Percentiles rank a stretch among this genome's conserved stretches.
phyloP scores from a whole-genome alignment of 2,888 invertebrate species.

The Drosophila anomalata region DNA sequence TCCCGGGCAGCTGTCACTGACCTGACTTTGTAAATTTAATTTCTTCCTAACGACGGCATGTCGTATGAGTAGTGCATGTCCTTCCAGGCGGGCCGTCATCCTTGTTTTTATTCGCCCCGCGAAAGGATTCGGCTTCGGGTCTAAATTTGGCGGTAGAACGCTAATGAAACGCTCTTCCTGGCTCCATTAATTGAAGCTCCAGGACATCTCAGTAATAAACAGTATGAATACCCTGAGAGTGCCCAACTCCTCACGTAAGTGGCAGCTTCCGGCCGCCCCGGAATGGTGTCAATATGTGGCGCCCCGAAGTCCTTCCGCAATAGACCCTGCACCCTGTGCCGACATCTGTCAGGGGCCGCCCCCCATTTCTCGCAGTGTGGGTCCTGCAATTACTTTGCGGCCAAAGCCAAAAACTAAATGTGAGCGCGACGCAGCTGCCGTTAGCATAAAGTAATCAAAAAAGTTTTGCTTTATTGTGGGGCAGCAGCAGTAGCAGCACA shows the following conservation, averaged over 20 bases:
- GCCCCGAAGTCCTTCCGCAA: constrained; percentile 15
- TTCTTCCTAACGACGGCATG: constrained; percentile 52
- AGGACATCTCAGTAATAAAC: neutral
- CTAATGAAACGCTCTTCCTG: constrained; percentile 46
- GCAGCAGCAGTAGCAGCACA: constrained; percentile 13
- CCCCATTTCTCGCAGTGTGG: constrained; percentile 28
- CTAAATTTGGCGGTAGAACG: constrained; percentile 13
- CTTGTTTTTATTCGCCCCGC: neutral
- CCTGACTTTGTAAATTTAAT: constrained; percentile 49
- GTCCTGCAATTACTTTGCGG: constrained; percentile 63
- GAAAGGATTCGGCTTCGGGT: constrained; percentile 33
- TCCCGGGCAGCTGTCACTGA: constrained; percentile 1
- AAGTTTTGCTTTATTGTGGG: constrained; percentile 79
- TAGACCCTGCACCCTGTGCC: constrained; percentile 3
- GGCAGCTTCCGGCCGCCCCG: constrained; percentile 2
- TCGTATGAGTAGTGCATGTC: constrained; percentile 55
- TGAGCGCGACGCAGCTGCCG: constrained; percentile 74
- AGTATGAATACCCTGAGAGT: neutral
- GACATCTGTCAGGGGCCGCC: constrained; percentile 19
- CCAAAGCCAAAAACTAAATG: constrained; percentile 58
- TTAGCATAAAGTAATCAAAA: constrained; percentile 80
- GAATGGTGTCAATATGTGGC: constrained; percentile 24
- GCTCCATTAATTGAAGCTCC: neutral
- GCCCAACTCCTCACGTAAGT: too few relatives aligned
- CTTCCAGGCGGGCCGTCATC: constrained; percentile 19